A percentile compares a stretch with the other conserved stretches of the same genome.
Evolutionary conservation across 2,113 vertebrate species (phyloP).

Genomic region (Rhineura floridana): DNA sequence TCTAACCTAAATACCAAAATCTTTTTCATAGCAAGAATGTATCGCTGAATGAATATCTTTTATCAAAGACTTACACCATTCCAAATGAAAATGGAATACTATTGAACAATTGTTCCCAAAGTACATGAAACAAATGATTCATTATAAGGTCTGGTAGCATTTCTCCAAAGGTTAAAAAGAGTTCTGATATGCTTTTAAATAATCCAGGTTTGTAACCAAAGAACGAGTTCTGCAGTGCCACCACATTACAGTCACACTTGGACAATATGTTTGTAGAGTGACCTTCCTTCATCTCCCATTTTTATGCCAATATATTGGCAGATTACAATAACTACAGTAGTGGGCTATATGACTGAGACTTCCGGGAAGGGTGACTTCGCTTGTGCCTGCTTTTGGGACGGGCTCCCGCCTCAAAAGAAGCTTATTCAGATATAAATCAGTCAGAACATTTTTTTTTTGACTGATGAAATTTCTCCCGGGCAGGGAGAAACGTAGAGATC

Average conservation of each 20-base stretch:
- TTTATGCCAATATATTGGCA: not conserved
- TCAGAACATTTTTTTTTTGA: too few species aligned
- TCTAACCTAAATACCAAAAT: not conserved
- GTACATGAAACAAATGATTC: not conserved
- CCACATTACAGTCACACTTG: not conserved
- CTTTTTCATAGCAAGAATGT: not conserved
- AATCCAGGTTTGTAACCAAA: not conserved
- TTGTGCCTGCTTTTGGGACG: too few species aligned
- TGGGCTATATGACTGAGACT: not conserved
- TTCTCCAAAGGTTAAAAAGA: conserved; percentile 7
- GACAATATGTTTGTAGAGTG: not conserved
- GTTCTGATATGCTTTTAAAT: not conserved
- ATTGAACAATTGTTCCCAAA: not conserved
- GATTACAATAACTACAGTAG: conserved; percentile 25
- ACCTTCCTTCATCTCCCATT: not conserved
- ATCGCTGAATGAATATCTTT: not conserved
- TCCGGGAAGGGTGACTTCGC: too few species aligned
- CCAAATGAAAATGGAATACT: conserved; percentile 10
- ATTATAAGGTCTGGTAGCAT: not conserved
- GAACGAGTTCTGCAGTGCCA: not conserved
- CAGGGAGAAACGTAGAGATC: too few species aligned
- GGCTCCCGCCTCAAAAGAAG: too few species aligned
- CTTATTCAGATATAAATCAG: too few species aligned
- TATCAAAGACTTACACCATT: not conserved
- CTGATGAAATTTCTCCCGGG: too few species aligned